Evolutionary conservation across 2,888 invertebrate species (phyloP).

Genomic region (Agrenia bidenticulata): DNA sequence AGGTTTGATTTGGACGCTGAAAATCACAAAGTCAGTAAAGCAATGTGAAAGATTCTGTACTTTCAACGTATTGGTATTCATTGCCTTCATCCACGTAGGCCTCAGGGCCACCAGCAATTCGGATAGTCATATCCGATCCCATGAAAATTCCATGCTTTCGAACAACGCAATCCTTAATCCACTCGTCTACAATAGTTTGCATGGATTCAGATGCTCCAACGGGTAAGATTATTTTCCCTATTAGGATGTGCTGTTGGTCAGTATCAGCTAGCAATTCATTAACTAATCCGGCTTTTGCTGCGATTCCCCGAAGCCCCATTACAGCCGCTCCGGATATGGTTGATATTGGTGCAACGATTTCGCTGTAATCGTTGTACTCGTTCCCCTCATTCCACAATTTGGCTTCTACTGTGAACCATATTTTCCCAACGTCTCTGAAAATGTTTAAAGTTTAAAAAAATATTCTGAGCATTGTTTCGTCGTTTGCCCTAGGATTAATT

Average conservation of each 20-base stretch:
- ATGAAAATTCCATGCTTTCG: conserved; percentile 38
- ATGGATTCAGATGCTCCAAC: conserved; percentile 29
- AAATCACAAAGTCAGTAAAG: conserved; percentile 20
- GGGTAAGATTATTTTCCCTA: conserved; percentile 38
- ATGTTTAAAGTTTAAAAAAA: too few relatives aligned
- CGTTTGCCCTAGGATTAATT: too few relatives aligned
- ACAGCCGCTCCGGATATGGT: conserved; percentile 3
- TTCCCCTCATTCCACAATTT: conserved; percentile 10
- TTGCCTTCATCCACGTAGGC: conserved; percentile 33
- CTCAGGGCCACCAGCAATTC: conserved; percentile 39
- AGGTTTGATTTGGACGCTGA: too few relatives aligned
- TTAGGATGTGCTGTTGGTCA: conserved; percentile 24
- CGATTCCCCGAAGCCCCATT: conserved; percentile 28
- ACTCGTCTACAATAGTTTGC: conserved; percentile 31
- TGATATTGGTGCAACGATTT: conserved; percentile 8
- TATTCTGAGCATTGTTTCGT: too few relatives aligned
- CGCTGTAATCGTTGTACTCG: conserved; percentile 9
- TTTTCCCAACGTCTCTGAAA: conserved; percentile 40
- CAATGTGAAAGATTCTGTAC: conserved; percentile 26
- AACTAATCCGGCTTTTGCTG: conserved; percentile 30
- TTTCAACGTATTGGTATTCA: conserved; percentile 31
- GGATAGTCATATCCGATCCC: conserved; percentile 34
- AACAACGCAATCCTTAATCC: conserved; percentile 39
- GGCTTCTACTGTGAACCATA: conserved; percentile 21
- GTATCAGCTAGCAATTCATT: conserved; percentile 29